Conservation (phyloP, 2,113 vertebrate species). For the Pseudolaguvia tuberculata region DNA sequence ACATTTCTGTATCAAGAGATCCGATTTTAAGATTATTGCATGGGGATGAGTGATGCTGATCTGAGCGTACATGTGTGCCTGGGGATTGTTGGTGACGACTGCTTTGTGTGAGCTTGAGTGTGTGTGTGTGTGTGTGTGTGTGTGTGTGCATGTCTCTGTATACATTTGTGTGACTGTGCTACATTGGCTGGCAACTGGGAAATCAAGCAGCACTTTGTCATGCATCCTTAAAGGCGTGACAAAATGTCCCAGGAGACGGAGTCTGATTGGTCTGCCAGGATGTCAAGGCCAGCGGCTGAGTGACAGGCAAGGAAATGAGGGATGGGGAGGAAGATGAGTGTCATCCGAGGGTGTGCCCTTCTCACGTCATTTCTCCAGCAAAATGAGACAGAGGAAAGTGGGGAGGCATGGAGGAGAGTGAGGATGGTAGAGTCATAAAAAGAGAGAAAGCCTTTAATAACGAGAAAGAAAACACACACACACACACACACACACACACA, state of each 20-base stretch:
- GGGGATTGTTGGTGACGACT: neutral
- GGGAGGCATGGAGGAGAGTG: neutral
- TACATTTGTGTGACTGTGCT: conserved; percentile 33
- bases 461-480: neutral
- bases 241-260: conserved; percentile 67
- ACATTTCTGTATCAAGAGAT: neutral
- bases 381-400: neutral
- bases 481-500: too few relatives aligned
- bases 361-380: conserved; percentile 56
- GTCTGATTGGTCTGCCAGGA: conserved; percentile 73
- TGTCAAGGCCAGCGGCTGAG: conserved; percentile 67
- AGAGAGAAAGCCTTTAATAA: neutral
- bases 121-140: conserved; percentile 2
- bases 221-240: conserved; percentile 78
- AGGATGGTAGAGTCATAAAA: neutral
- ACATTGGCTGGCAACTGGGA: conserved; percentile 66
- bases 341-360: conserved; percentile 62
- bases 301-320: conserved; percentile 64
- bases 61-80: neutral
- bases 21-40: neutral
- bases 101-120: neutral
- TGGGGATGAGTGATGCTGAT: conserved; percentile 8
- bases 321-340: conserved; percentile 46
- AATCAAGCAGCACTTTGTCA: conserved; percentile 78
- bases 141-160: conserved; percentile 25